Percentiles rank a stretch among this genome's conserved stretches.
Conservation (phyloP, 2,888 invertebrate genomes). For the Apodemia hepburni region DNA sequence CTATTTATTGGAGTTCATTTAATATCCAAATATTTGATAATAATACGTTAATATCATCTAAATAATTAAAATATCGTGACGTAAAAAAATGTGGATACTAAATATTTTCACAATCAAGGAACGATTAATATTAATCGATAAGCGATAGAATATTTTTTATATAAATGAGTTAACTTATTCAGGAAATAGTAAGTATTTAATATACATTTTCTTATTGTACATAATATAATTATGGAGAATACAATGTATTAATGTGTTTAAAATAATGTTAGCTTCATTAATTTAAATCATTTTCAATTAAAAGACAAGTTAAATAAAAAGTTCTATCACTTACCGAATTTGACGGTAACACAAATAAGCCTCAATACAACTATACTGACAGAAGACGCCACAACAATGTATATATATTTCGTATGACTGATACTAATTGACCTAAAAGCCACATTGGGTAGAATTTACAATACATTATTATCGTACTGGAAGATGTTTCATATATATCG, state of each 20-base stretch:
- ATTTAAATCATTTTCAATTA: neutral
- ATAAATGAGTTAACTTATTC: no score
- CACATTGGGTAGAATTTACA: slow-evolving; percentile 48
- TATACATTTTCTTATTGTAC: no score
- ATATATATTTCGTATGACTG: slow-evolving; percentile 28
- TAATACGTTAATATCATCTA: neutral
- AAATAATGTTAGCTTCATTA: neutral
- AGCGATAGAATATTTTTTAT: neutral
- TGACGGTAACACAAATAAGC: neutral
- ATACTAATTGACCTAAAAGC: slow-evolving; percentile 72
- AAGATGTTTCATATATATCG: slow-evolving; percentile 45
- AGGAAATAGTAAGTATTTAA: no score
- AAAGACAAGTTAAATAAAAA: neutral
- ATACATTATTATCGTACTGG: slow-evolving; percentile 53
- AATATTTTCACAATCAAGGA: no score
- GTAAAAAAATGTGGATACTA: slow-evolving; percentile 10
- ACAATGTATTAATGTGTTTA: neutral
- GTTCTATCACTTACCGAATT: neutral
- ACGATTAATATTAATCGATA: neutral
- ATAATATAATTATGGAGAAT: neutral
- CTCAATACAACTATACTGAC: slow-evolving; percentile 1
- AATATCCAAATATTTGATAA: neutral
- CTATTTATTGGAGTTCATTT: slow-evolving; percentile 7
- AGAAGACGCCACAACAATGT: neutral
- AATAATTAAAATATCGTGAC: slow-evolving; percentile 3